Base-by-base conservation (phyloP, 1,140 invertebrate genomes). In the Anastatus disparis region DNA sequence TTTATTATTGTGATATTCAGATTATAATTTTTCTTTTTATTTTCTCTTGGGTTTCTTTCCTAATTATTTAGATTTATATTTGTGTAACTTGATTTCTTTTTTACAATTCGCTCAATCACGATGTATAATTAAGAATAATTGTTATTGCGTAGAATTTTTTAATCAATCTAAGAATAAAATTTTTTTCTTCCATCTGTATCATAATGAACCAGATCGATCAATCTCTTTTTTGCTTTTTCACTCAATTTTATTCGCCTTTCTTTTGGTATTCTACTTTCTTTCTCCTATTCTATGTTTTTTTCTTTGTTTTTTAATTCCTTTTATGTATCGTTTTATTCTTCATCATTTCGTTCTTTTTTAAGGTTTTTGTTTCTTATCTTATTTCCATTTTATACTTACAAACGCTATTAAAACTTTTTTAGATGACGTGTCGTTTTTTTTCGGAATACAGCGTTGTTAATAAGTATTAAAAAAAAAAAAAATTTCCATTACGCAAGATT, bases 211-310 rank as follows among this genome's bases (percentile, higher is more conserved):
- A 8, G 31, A 56, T 12, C 53, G 35, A 56, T 56, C 53, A 56
- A 56, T 56, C 17, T 56, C 29, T 56, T 29, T n/a, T n/a, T 56
- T 56, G 53, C 26, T 56, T 22, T 56, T 56, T 56, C 53, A 56
- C 35, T 56, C 27, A 15, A 56, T 10, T 56, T 15, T n/a, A 31
- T 62, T 61, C 22, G n/a, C 20, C 40, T 62, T 67, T 26, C 48
- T 22, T 29, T 66, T 65, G 29, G 42, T 53, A 31, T 26, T 13
- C n/a, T 56, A 1, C 58, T 44, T n/a, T 31, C 24, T 62, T 48
- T 17, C 15, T 62, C 8, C 29, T n/a, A 17, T 65, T 72, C 40
- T 61, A 9, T 35, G 12, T 10, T 44, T 7, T n/a, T 13, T 9
- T 12, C 50, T 27, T 17, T 38, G 46, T 65, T 53, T 52, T 53